These are phyloP conservation scores for Galaxias olidus DNA, from an alignment of 2,797 vertebrate genomes.

Conservation along the genomic window DNA sequence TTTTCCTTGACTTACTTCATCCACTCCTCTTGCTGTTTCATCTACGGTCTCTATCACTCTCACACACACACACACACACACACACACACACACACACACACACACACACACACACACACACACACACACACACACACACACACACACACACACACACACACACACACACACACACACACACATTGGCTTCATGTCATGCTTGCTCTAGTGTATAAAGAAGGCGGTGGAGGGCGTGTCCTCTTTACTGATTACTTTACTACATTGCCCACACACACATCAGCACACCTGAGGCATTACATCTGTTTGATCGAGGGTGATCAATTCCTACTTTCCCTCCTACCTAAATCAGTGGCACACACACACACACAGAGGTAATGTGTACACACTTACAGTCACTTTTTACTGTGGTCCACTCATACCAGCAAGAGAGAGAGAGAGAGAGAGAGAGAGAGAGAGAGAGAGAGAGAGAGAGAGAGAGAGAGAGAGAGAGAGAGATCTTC, in stretches of 20 bases:
- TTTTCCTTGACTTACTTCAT: too few species aligned
- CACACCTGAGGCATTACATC: neutral
- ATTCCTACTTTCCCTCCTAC: neutral
- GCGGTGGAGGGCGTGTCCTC: slow-evolving; percentile 60
- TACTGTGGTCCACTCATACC: neutral
- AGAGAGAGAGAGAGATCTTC: too few species aligned
- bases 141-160: too few species aligned
- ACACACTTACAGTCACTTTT: neutral
- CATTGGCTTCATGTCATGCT: slow-evolving; percentile 39
- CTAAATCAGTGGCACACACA: neutral
- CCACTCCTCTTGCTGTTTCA: neutral
- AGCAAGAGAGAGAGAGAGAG: neutral
- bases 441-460: neutral
- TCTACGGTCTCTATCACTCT: too few species aligned
- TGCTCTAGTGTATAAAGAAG: slow-evolving; percentile 34
- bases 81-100: too few species aligned
- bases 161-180: neutral
- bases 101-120: too few species aligned
- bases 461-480: too few species aligned
- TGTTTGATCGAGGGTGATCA: neutral
- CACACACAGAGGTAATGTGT: neutral
- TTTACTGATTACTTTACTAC: too few species aligned
- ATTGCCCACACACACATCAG: slow-evolving; percentile 2
- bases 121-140: too few species aligned
- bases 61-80: too few species aligned